phyloP scores from a whole-genome alignment of 1,140 invertebrate species.

The Uloborus diversus region DNA sequence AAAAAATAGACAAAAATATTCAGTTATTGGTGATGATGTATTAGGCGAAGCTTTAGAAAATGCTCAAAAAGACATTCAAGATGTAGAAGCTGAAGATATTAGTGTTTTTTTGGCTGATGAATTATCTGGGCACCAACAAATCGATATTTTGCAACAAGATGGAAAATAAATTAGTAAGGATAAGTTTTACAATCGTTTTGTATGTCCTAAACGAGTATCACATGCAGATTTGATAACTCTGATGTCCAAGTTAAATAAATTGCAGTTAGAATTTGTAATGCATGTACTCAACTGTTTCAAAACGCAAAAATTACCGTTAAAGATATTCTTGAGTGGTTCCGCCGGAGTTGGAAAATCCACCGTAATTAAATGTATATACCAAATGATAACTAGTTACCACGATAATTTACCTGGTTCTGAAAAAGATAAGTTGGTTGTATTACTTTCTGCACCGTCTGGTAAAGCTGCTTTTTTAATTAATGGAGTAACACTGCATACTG shows the following conservation, averaged over 20 bases:
- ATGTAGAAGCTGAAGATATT: neutral
- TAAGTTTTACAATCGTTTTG: no score
- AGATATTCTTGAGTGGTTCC: no score
- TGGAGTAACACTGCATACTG: neutral
- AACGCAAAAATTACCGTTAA: no score
- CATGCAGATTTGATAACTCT: no score
- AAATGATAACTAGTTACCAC: neutral
- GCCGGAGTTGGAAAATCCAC: neutral
- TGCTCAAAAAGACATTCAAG: neutral
- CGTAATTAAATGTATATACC: neutral
- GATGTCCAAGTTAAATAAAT: neutral
- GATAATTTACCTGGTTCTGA: neutral
- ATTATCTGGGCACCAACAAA: no score
- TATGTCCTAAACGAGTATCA: no score
- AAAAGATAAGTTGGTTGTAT: neutral
- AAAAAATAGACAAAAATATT: no score
- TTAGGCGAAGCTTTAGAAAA: neutral
- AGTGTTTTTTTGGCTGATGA: no score
- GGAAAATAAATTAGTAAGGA: no score
- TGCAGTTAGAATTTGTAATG: neutral
- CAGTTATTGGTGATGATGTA: neutral
- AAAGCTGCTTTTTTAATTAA: neutral
- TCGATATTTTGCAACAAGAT: no score
- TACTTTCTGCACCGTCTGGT: neutral
- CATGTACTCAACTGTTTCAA: neutral